Conservation (phyloP, 1,140 invertebrate species). For the Apis florea region DNA sequence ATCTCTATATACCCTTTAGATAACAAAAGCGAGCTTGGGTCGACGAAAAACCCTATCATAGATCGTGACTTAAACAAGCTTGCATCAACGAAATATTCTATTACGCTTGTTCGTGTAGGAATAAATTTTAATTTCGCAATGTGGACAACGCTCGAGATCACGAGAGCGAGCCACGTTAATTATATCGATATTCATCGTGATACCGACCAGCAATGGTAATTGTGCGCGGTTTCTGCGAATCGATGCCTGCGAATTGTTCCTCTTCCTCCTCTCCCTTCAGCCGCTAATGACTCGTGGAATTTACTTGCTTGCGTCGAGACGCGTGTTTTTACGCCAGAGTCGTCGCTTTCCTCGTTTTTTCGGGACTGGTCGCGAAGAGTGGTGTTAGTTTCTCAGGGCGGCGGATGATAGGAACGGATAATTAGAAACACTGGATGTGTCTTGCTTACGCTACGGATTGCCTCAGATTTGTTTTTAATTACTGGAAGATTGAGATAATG, state of each 20-base stretch:
- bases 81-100: no score
- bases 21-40: no score
- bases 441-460: background rate
- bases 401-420: background rate
- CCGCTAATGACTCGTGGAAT: conserved; percentile 11
- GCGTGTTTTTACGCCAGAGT: background rate
- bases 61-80: no score
- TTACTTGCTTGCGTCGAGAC: background rate
- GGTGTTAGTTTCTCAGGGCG: background rate
- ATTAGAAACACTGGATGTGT: background rate
- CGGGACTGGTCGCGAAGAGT: background rate
- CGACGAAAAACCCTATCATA: no score
- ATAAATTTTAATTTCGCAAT: no score
- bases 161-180: conserved; percentile 23
- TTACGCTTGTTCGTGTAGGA: no score
- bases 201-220: no score
- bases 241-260: conserved; percentile 23
- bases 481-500: background rate
- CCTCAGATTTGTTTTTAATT: background rate
- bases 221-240: conserved; percentile 5
- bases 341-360: background rate
- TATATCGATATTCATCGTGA: conserved; percentile 24
- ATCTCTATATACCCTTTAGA: no score
- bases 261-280: background rate
- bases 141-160: no score